Conservation (phyloP, 1,140 invertebrate species). For the Habropoda laboriosa region DNA sequence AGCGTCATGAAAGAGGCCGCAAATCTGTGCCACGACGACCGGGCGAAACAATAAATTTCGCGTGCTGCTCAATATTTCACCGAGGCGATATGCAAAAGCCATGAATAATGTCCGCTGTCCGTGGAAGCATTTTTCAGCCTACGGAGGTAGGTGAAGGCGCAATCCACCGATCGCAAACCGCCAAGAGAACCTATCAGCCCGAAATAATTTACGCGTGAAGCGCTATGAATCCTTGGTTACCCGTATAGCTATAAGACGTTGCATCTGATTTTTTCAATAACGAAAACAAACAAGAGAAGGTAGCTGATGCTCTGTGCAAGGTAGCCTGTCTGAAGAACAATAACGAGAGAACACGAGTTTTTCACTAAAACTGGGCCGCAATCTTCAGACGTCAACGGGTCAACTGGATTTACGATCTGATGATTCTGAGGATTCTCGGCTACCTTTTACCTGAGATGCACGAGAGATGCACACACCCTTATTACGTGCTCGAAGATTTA, state of each 20-base stretch:
- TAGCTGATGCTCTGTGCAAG: no score
- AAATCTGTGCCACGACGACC: constrained; percentile 46
- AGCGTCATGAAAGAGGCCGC: constrained; percentile 22
- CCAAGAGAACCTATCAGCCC: constrained; percentile 14
- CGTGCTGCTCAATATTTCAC: constrained; percentile 40
- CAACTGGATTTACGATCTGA: constrained; percentile 8
- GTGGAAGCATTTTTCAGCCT: constrained; percentile 37
- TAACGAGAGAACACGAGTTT: constrained; percentile 25
- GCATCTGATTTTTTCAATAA: neutral
- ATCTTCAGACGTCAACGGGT: constrained; percentile 49
- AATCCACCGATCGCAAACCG: constrained; percentile 6
- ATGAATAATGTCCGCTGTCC: constrained; percentile 29
- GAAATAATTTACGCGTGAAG: constrained; percentile 53
- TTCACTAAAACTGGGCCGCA: constrained; percentile 23
- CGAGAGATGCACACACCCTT: neutral
- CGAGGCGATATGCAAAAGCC: constrained; percentile 32
- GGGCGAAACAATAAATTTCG: constrained; percentile 44
- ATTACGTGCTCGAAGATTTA: constrained; percentile 24
- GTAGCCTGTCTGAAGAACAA: neutral
- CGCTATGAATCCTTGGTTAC: neutral
- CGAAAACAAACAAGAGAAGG: no score
- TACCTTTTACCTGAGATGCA: neutral
- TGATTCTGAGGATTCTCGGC: neutral
- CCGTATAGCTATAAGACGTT: constrained; percentile 20
- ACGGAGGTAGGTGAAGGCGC: neutral